Evolutionary conservation across 1,140 invertebrate genomes (phyloP), one percentile per base, ranked within the genome.

Genomic region (Platyscapa corneri): DNA sequence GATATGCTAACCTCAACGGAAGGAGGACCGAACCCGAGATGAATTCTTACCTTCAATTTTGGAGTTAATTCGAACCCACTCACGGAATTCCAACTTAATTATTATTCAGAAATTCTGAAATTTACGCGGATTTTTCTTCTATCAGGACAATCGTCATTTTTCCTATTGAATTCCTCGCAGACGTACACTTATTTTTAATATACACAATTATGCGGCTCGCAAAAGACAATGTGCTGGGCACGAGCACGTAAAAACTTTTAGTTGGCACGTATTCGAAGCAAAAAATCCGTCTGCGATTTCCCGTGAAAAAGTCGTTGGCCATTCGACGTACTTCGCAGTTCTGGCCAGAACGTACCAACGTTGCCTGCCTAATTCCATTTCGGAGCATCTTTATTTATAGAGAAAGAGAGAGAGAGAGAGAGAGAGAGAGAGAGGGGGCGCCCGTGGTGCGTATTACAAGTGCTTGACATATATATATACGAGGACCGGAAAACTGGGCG

Each of bases 361-460:
- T 42, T 56, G 53, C 56, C 42, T 64, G 76, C 37, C 76, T 79
- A 70, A 78, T 84, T 77, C 83, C 75, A 60, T 42, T 70, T 70
- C 76, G 30, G 83, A 84, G 75, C 75, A 34, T 72, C 83, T 86
- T 89, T 91, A 92, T 92, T 92, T 92, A 91, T 92, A 90, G 89
- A 86, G 86, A 87, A 87, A 90, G 89, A 91, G 53, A 39, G 39
- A 46, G 39, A 86, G 88, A 87, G 84, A 88, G 88, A 64, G 84
- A 86, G 87, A 91, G 87, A 91, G 46, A 82, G 79, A 70, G 18
- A 86, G 88, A 88, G 84, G 34, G 49, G 49, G 16, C 7, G 49
- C 8, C 84, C 49, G 89, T 76, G 64, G 82, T 85, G 86, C 85
- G 82, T 78, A 27, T 74, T 74, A 87, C 79, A 64, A 74, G 87